phyloP scores from a whole-genome alignment of 92 coral and sea anemone species.

The Epizoanthus rinbou region DNA sequence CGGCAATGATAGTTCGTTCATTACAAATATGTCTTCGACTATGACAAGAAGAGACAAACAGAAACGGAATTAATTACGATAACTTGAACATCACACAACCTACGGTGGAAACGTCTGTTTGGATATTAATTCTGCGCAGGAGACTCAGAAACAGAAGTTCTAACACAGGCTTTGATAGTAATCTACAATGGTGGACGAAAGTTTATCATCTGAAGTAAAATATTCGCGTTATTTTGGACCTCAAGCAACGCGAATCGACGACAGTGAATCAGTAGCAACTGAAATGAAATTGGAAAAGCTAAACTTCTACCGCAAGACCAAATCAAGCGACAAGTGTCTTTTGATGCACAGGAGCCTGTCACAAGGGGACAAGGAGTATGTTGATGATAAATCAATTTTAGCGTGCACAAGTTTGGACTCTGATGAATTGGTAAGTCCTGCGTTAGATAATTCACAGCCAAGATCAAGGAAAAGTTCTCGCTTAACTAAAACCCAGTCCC shows the following conservation, averaged over 20 bases:
- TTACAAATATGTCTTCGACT: constrained; percentile 2
- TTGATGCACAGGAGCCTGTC: background rate
- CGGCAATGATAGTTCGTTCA: background rate
- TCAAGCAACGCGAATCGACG: background rate
- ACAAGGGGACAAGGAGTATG: background rate
- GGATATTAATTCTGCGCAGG: no score
- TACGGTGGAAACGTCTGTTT: no score
- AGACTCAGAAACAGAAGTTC: no score
- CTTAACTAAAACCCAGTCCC: background rate
- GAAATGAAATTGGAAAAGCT: background rate
- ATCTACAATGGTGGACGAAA: background rate
- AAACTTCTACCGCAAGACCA: background rate
- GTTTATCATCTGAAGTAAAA: background rate
- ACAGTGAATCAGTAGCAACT: background rate
- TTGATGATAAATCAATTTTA: background rate
- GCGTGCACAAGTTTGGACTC: background rate
- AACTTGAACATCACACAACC: no score
- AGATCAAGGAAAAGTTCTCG: background rate
- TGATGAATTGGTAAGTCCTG: background rate
- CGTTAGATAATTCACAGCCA: background rate
- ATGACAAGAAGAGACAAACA: background rate
- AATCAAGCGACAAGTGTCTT: background rate
- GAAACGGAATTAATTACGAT: constrained; percentile 11
- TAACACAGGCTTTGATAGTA: no score
- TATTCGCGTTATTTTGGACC: constrained; percentile 36